Evolutionary conservation across 2,797 vertebrate genomes (phyloP).

Genomic region (Heteromormyrus szaboi): DNA sequence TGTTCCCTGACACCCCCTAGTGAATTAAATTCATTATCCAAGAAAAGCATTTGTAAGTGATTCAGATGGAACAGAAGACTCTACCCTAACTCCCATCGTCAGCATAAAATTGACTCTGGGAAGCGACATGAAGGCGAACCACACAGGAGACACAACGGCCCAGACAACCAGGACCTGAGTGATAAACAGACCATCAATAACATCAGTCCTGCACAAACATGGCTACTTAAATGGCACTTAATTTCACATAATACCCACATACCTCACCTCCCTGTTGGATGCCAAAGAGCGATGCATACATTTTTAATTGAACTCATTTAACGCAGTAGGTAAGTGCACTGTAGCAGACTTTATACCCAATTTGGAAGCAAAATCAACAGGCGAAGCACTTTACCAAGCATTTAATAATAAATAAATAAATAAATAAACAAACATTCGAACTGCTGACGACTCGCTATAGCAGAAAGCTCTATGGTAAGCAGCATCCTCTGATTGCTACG

Average conservation of each 20-base stretch:
- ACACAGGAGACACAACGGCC: background rate
- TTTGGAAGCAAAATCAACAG: constrained; percentile 15
- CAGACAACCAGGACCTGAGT: background rate
- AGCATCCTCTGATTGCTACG: background rate
- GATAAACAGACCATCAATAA: background rate
- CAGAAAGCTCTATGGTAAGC: background rate
- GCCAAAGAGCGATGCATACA: background rate
- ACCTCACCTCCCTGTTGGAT: background rate
- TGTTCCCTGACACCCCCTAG: background rate
- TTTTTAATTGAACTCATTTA: background rate
- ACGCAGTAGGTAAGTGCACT: background rate
- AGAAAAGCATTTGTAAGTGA: background rate
- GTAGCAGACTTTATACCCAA: background rate
- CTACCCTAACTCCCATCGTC: background rate
- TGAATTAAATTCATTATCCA: background rate
- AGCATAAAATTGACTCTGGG: background rate
- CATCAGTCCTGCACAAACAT: background rate
- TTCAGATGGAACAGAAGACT: background rate
- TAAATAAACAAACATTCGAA: background rate
- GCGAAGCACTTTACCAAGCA: background rate
- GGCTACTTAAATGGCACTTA: background rate
- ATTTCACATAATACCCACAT: background rate
- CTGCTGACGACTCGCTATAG: background rate
- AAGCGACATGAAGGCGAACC: background rate
- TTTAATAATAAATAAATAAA: background rate